These are phyloP conservation scores for Venturia canescens DNA, from an alignment of 1,140 invertebrate genomes.

Conservation along the genomic window DNA sequence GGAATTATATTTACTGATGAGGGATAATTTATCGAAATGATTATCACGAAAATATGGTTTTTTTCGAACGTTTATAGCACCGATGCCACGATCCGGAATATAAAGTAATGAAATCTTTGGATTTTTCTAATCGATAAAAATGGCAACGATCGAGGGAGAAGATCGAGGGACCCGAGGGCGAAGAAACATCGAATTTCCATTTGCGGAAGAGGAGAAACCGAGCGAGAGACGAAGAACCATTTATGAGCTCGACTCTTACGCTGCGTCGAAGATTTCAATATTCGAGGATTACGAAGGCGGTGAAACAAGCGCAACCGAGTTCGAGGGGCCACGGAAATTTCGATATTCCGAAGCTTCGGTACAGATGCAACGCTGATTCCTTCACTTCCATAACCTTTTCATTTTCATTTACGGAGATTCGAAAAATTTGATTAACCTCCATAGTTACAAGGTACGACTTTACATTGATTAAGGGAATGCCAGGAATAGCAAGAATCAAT, in stretches of 20 bases:
- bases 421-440: background rate
- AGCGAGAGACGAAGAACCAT: slow-evolving; percentile 57
- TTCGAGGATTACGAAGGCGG: slow-evolving; percentile 45
- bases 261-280: slow-evolving; percentile 42
- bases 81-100: too few relatives aligned
- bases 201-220: slow-evolving; percentile 10
- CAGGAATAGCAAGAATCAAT: slow-evolving; percentile 66
- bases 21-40: too few relatives aligned
- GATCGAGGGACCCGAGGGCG: slow-evolving; percentile 52
- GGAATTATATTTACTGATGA: too few relatives aligned
- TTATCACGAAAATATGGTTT: too few relatives aligned
- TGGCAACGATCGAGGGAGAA: background rate
- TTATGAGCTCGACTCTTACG: slow-evolving; percentile 62
- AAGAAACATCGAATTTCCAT: slow-evolving; percentile 43
- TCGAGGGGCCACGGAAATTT: slow-evolving; percentile 39
- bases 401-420: too few relatives aligned
- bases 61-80: too few relatives aligned
- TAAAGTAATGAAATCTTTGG: background rate
- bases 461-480: slow-evolving; percentile 53
- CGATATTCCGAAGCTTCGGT: slow-evolving; percentile 61
- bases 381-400: too few relatives aligned
- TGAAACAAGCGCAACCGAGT: slow-evolving; percentile 24
- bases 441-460: background rate
- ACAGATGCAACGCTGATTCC: background rate
- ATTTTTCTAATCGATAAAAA: background rate